Evolutionary conservation across 2,888 invertebrate genomes (phyloP), one percentile per base, ranked within the genome.

Genomic region (Ornithoptera priamus): DNA sequence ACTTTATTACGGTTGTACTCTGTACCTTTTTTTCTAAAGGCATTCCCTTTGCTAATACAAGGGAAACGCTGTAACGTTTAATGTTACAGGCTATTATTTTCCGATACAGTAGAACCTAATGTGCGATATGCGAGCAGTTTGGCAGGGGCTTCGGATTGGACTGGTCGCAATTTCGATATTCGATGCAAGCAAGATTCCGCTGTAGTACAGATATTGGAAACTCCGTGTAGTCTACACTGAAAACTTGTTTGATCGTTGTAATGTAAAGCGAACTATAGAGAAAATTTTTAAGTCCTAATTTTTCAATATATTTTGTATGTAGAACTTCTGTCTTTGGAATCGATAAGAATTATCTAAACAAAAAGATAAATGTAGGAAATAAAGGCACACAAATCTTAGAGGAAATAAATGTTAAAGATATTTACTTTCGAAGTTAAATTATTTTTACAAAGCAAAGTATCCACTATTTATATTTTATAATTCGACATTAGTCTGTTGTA

Each of bases 71-170:
- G 65, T 65, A 65, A 65, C 59, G 65, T 59, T 59, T 50, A 65
- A 65, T 46, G 65, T 65, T 65, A 58, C 59, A 59, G 50, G 65
- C 59, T 65, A 65, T 65, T 65, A 65, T 65, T 65, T 65, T 65
- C 65, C 65, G 65, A 65, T 65, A 65, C 65, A 59, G 65, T 65
- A 65, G 59, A 65, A 57, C 59, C 65, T 59, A 65, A 65, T 59
- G 59, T 65, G 46, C 65, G 65, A 59, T 59, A 24, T 65, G 59
- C 59, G 65, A 58, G 65, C 59, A 59, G 50, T 12, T 24, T 24
- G 59, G 65, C 24, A 59, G 59, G 57, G 30, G 59, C 24, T 24
- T 46, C 15, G 46, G 65, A 24, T 46, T 8, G 59, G 59, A 65
- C 65, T 56, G 65, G 17, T 57, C 65, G 65, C 59, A 59, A 65